Evolutionary conservation across 2,797 vertebrate genomes (phyloP), one percentile per base, ranked within the genome.

Genomic region (Darevskia mixta): DNA sequence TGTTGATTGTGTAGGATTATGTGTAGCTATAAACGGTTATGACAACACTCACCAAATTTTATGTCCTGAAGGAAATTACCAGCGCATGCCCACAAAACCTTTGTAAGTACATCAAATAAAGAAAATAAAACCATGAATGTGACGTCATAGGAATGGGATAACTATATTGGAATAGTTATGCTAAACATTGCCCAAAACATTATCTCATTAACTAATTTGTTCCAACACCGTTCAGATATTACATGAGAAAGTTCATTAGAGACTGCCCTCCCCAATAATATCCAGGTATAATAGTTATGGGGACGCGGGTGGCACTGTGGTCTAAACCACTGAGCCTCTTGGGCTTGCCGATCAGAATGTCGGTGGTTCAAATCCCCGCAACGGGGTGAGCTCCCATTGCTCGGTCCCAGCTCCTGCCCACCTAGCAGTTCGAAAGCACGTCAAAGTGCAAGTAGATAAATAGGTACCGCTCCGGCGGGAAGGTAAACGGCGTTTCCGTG

Each of bases 1-100:
- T 85, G 25, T 85, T 85, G 82, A 41, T 55, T 55, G 77, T 77
- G 8, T 3, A 61, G 27, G 32, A 85, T 61, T 83, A 73, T 73
- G 67, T 79, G 35, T 13, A 64, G 35, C 27, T 81, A 20, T 64
- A 72, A 81, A 80, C 10, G 61, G 13, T 75, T 84, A 75, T 10
- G 49, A 55, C 67, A 75, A 38, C 32, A n/a, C 32, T 18, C 71
- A 61, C 23, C 23, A 75, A 58, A 81, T 81, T 38, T 87, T 32
- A 73, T 81, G 29, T 29, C n/a, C 27, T 41, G 25, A 71, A 86
- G 77, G 71, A 72, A 86, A 58, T 9, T 58, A 71, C 15, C 7
- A 55, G 18, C 9, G 18, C 25, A 25, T 41, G 45, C 38, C 0
- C 38, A 80, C 32, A 5, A 73, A n/a, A 81, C 2, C 78, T 73